Percentiles rank a stretch among this genome's conserved stretches.
Conservation (phyloP, 2,888 invertebrate species). For the Oligia fasciuncula region DNA sequence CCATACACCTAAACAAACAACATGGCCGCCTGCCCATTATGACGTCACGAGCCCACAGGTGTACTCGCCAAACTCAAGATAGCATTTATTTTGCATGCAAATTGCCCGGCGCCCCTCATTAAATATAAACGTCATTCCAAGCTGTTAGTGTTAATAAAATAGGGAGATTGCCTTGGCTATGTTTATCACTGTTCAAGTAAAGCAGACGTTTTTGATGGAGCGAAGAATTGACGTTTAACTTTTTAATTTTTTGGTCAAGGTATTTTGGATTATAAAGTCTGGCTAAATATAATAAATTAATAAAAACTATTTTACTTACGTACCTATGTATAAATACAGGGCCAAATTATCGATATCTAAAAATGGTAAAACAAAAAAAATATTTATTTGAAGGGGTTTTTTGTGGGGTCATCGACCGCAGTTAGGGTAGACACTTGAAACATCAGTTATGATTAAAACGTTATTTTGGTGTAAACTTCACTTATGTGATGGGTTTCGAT, state of each 20-base stretch:
- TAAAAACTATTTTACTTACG: no score
- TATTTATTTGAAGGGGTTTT: no score
- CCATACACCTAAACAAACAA: constrained; percentile 8
- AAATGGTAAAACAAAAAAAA: no score
- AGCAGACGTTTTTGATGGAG: constrained; percentile 1
- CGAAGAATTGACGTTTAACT: not conserved
- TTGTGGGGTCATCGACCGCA: no score
- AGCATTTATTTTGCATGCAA: constrained; percentile 64
- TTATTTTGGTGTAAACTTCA: no score
- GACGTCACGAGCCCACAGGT: constrained; percentile 60
- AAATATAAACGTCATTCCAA: constrained; percentile 63
- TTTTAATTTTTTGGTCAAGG: not conserved
- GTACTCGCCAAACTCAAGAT: constrained; percentile 43
- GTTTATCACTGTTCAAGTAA: constrained; percentile 21
- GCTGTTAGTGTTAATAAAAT: constrained; percentile 61
- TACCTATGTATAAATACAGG: not conserved
- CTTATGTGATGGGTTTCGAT: no score
- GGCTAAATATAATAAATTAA: not conserved
- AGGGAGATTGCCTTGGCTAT: constrained; percentile 43
- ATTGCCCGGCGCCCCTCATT: constrained; percentile 59
- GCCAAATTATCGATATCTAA: no score
- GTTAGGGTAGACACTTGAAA: no score
- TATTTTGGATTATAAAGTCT: not conserved
- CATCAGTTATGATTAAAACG: no score
- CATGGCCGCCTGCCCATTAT: constrained; percentile 35